phyloP scores from a whole-genome alignment of 2,113 vertebrate genomes.

The Ictalurus furcatus region DNA sequence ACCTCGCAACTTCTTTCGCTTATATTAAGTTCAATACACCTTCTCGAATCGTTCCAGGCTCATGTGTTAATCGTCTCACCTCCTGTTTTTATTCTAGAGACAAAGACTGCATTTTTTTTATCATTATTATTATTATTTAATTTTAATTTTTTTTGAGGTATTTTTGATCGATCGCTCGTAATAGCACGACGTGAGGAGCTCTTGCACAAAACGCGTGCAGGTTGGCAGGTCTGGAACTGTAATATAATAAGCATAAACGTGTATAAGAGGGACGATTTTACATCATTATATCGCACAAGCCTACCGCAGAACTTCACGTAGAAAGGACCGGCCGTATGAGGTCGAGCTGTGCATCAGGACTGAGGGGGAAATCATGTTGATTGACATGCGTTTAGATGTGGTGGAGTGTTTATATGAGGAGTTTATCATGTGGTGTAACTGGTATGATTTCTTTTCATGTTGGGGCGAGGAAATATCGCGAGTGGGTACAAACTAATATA shows the following conservation, averaged over 20 bases:
- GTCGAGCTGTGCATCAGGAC: neutral
- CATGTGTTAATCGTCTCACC: neutral
- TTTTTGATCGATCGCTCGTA: neutral
- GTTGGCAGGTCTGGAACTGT: neutral
- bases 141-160: neutral
- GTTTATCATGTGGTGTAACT: no score
- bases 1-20: no score
- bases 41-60: neutral
- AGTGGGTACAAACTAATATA: neutral
- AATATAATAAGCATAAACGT: neutral
- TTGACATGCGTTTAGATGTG: no score
- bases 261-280: neutral
- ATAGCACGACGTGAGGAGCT: neutral
- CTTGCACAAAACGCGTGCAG: neutral
- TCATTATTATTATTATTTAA: no score
- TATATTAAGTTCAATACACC: no score
- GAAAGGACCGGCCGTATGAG: neutral
- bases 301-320: neutral
- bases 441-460: neutral
- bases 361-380: neutral
- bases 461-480: neutral
- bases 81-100: neutral
- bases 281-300: neutral
- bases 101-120: neutral
- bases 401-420: no score